Evolutionary conservation across 2,888 invertebrate genomes (phyloP).

Genomic region (Bembecia ichneumoniformis): DNA sequence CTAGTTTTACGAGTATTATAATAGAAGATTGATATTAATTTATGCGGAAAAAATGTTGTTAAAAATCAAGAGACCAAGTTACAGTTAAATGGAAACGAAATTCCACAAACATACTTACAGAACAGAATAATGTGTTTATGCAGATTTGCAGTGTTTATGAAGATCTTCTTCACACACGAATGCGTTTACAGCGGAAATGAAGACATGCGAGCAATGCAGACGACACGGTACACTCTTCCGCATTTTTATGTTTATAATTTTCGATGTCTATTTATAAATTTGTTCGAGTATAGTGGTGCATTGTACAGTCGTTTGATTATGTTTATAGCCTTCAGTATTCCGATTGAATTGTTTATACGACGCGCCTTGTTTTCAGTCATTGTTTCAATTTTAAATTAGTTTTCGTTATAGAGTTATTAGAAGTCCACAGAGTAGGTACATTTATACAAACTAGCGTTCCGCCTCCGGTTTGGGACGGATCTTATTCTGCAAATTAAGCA

Average conservation of each 20-base stretch:
- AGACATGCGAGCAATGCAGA: slow-evolving; percentile 17
- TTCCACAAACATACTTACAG: no score
- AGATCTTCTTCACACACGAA: slow-evolving; percentile 28
- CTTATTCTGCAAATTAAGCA: no score
- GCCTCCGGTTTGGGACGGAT: no score
- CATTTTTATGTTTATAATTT: neutral
- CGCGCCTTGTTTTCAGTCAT: neutral
- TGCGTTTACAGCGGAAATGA: slow-evolving; percentile 35
- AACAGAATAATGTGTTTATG: no score
- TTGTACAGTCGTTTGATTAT: neutral
- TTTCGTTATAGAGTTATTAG: no score
- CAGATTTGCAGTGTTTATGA: neutral
- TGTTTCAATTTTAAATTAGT: neutral
- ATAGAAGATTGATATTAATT: no score
- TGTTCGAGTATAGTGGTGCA: neutral
- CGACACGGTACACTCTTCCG: neutral
- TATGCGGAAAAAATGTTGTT: no score
- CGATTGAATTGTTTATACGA: neutral
- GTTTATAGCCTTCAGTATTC: neutral
- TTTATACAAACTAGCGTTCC: no score
- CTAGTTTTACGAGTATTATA: no score
- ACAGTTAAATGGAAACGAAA: no score
- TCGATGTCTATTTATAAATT: neutral
- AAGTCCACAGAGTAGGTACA: no score
- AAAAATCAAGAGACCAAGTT: no score